These are phyloP conservation scores for Cistogaster globosa DNA, from an alignment of 2,888 invertebrate genomes.

Conservation along the genomic window DNA sequence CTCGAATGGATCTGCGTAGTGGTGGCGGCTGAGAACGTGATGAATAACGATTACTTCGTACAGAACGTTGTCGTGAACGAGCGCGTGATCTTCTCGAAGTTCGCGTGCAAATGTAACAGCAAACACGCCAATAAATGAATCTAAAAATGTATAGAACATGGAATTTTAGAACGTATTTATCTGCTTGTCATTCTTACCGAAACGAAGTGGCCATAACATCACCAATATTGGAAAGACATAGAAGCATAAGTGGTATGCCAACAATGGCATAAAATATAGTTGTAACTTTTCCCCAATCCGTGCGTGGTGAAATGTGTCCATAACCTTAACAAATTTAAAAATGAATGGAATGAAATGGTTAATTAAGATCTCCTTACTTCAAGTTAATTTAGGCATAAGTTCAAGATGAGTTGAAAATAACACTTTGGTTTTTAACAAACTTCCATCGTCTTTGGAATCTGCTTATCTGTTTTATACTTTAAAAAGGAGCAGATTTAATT, in stretches of 20 bases:
- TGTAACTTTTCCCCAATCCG: slow-evolving; percentile 95
- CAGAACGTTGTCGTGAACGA: slow-evolving; percentile 76
- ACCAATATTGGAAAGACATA: slow-evolving; percentile 96
- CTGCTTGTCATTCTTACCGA: slow-evolving; percentile 83
- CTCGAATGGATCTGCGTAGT: slow-evolving; percentile 85
- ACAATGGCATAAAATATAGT: slow-evolving; percentile 98
- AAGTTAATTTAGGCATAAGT: no score
- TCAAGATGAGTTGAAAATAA: no score
- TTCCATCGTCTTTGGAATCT: no score
- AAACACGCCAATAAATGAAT: slow-evolving; percentile 96
- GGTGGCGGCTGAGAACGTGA: slow-evolving; percentile 83
- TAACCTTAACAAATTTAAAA: slow-evolving; percentile 87
- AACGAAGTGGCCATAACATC: slow-evolving; percentile 97
- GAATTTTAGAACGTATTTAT: background rate
- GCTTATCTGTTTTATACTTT: no score
- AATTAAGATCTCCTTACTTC: no score
- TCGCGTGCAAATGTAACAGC: slow-evolving; percentile 94
- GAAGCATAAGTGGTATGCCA: slow-evolving; percentile 96
- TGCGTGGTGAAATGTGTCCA: slow-evolving; percentile 97
- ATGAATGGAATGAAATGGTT: no score
- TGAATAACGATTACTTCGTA: slow-evolving; percentile 75
- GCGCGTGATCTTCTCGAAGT: slow-evolving; percentile 85
- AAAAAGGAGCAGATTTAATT: no score
- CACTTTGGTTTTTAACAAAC: no score
- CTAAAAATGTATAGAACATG: slow-evolving; percentile 81